A percentile compares a stretch with the other conserved stretches of the same genome.
Evolutionary conservation across 2,888 invertebrate species (phyloP).

Genomic region (Oscheius myriophilus): DNA sequence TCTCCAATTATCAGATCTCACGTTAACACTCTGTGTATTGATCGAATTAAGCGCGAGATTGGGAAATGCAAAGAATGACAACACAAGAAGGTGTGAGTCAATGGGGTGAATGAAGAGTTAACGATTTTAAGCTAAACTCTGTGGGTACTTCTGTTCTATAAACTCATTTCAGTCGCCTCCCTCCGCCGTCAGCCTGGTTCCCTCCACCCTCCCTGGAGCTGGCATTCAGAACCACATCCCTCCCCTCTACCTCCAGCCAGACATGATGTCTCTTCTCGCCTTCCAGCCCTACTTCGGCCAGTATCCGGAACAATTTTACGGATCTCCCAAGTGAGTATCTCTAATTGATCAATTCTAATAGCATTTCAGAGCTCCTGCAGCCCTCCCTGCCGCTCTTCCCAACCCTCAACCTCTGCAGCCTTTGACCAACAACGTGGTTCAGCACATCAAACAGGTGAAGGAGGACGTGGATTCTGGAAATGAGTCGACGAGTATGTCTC

Average conservation of each 20-base stretch:
- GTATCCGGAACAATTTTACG: neutral
- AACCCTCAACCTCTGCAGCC: neutral
- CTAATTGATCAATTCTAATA: no score
- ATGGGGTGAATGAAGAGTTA: no score
- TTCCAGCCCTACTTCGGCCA: slow-evolving; percentile 17
- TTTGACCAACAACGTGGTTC: slow-evolving; percentile 14
- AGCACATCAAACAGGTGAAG: slow-evolving; percentile 22
- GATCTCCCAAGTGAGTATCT: neutral
- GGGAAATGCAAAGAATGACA: no score
- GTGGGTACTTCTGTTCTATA: no score
- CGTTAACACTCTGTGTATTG: no score
- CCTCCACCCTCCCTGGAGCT: slow-evolving; percentile 24
- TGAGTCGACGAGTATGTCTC: slow-evolving; percentile 30
- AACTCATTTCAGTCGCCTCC: no score
- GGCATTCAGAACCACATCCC: slow-evolving; percentile 33
- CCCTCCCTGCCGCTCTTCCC: neutral
- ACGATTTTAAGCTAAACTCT: no score
- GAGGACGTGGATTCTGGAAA: slow-evolving; percentile 34
- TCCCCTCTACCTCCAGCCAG: neutral
- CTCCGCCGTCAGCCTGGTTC: neutral
- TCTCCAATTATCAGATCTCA: no score
- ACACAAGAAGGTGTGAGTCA: no score
- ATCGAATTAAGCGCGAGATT: no score
- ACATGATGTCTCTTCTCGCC: slow-evolving; percentile 7
- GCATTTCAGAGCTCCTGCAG: neutral